These are phyloP conservation scores for Xenopus laevis DNA, from an alignment of 2,113 vertebrate species.

Conservation along the genomic window DNA sequence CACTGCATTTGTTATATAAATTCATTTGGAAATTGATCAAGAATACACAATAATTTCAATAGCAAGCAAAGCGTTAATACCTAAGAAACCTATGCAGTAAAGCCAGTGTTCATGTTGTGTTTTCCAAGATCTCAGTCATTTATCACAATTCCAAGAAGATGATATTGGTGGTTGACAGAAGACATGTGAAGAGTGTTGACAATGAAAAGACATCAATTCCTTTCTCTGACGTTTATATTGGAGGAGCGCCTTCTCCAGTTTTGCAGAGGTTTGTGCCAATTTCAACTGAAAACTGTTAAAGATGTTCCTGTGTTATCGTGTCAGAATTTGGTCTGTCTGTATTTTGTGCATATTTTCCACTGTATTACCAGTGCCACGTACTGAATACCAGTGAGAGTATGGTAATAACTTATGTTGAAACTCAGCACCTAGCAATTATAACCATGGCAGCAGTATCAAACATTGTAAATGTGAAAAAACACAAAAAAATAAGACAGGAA, in stretches of 20 bases:
- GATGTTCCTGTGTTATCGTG: no score
- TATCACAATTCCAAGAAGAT: slow-evolving; percentile 97
- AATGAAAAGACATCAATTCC: slow-evolving; percentile 86
- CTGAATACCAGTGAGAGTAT: no score
- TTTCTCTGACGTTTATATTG: slow-evolving; percentile 91
- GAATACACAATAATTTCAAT: no score
- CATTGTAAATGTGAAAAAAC: no score
- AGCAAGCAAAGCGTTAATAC: no score
- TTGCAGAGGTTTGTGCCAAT: slow-evolving; percentile 71
- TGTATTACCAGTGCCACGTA: not conserved
- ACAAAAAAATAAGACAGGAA: no score
- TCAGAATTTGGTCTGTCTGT: not conserved
- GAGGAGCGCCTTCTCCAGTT: slow-evolving; percentile 80
- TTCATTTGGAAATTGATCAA: no score
- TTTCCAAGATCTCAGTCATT: slow-evolving; percentile 87
- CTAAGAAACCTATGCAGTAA: no score
- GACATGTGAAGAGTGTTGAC: slow-evolving; percentile 86
- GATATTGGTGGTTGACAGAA: slow-evolving; percentile 90
- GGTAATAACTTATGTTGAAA: no score
- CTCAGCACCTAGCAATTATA: no score
- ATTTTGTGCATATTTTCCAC: not conserved
- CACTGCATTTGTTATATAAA: no score
- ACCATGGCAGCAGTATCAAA: no score
- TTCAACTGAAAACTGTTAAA: not conserved
- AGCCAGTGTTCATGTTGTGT: not conserved